Base-by-base conservation (phyloP, 92 coral and sea anemone species). In the Montipora capitata region DNA sequence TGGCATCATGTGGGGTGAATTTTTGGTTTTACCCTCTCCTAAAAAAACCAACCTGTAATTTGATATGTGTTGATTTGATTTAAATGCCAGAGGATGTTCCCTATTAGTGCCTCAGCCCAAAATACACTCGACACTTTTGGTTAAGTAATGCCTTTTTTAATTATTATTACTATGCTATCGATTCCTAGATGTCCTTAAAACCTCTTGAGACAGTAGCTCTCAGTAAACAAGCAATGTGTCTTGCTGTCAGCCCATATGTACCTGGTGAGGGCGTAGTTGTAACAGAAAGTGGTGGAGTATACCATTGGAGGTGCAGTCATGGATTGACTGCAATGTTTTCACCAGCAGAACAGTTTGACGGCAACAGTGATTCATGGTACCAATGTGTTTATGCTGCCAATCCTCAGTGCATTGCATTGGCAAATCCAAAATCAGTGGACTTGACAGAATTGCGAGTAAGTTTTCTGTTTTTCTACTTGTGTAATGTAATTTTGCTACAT, bases 341-440 rank as follows among this genome's bases (percentile, higher is more conserved):
- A 67, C 72, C 80, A 59, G 72, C 92, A 18, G 80, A 74, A 69
- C 84, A 77, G 4, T 81, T 69, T 14, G 87, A 87, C 15, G 76
- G 79, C 38, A 73, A 54, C 62, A n/a, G 17, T 63, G 87, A 73
- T 56, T 57, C 63, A 4, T 96, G 98, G 99, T 93, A 94, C 77
- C 94, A 92, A 76, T 81, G 93, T 85, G 89, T 92, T 27, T 97
- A 88, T 94, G 98, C 93, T n/a, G 87, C 90, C 7, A 96, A 97
- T 83, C 99, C 99, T 13, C 82, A 96, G 56, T 94, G 97, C 74
- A 84, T 94, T 52, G 82, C 96, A 42, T 58, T 94, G 79, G 94
- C 94, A 14, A 89, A 84, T 75, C 10, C 88, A 72, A 86, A 87
- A 49, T 94, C 81, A 35, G 94, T 93, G 12, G 96, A 92, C 65